Conservation (phyloP, 2,888 invertebrate species). For the Cepaea hortensis region DNA sequence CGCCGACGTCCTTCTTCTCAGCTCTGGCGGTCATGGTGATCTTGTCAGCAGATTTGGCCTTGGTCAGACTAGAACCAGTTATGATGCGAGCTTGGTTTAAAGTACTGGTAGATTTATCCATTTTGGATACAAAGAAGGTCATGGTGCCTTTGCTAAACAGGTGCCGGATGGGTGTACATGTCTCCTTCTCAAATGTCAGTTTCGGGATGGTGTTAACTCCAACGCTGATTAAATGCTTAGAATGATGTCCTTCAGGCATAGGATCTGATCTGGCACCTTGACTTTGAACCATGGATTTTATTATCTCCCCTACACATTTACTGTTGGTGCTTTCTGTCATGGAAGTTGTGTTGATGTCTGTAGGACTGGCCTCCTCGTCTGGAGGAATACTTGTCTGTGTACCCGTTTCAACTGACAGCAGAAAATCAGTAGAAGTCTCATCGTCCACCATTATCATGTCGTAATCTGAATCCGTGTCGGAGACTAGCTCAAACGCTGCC, state of each 20-base stretch:
- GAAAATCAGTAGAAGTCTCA: slow-evolving; percentile 59
- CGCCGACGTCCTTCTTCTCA: slow-evolving; percentile 58
- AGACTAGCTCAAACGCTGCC: slow-evolving; percentile 58
- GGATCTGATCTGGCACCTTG: neutral
- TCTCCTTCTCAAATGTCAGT: slow-evolving; percentile 69
- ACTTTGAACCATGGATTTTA: slow-evolving; percentile 37
- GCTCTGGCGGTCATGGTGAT: slow-evolving; percentile 56
- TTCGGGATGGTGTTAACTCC: slow-evolving; percentile 66
- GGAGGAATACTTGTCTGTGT: slow-evolving; percentile 54
- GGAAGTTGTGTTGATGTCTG: neutral
- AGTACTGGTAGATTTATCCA: slow-evolving; percentile 68
- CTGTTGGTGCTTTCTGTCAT: slow-evolving; percentile 27
- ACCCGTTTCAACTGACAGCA: slow-evolving; percentile 59
- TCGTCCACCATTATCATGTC: slow-evolving; percentile 62
- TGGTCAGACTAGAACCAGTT: neutral
- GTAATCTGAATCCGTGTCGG: slow-evolving; percentile 49
- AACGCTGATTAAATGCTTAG: slow-evolving; percentile 56
- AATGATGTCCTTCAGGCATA: neutral
- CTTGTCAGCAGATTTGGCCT: slow-evolving; percentile 51
- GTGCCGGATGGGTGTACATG: slow-evolving; percentile 64
- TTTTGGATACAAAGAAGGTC: slow-evolving; percentile 64
- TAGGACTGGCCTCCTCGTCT: neutral
- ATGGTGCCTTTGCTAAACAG: slow-evolving; percentile 66
- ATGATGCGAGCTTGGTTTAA: slow-evolving; percentile 48
- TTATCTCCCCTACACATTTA: slow-evolving; percentile 37